phyloP scores from a whole-genome alignment of 2,797 vertebrate genomes.

The Smutsia temminckii region DNA sequence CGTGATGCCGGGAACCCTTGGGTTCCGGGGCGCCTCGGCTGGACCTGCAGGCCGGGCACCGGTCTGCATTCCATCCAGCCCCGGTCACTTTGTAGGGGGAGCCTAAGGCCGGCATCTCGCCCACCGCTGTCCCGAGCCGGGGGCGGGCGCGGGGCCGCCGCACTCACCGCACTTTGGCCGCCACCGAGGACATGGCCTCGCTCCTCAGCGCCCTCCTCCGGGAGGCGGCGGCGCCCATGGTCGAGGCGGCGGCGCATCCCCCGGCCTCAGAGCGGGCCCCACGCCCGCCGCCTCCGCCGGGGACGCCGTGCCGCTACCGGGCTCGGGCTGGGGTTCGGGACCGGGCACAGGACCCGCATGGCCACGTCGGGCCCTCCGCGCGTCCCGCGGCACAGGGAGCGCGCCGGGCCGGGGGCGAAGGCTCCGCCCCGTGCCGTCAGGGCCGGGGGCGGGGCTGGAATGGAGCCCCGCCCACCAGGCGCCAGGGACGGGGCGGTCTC shows the following conservation, averaged over 20 bases:
- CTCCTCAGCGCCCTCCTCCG: slow-evolving; percentile 94
- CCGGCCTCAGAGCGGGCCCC: slow-evolving; percentile 73
- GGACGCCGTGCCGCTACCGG: slow-evolving; percentile 53
- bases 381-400: slow-evolving; percentile 34
- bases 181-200: slow-evolving; percentile 95
- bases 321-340: neutral
- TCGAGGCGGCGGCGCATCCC: slow-evolving; percentile 86
- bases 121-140: neutral
- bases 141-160: neutral
- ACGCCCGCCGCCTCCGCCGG: slow-evolving; percentile 72
- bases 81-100: neutral
- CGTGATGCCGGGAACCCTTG: neutral
- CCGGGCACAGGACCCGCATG: slow-evolving; percentile 56
- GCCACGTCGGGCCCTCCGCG: slow-evolving; percentile 42
- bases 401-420: neutral
- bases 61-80: neutral
- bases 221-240: slow-evolving; percentile 97
- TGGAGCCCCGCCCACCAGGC: neutral
- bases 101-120: neutral
- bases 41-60: neutral
- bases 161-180: slow-evolving; percentile 97
- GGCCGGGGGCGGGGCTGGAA: neutral
- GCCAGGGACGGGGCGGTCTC: neutral
- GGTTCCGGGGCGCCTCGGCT: neutral
- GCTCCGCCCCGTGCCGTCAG: slow-evolving; percentile 61